phyloP scores from a whole-genome alignment of 1,140 invertebrate species.

The Lordiphosa clarofinis region DNA sequence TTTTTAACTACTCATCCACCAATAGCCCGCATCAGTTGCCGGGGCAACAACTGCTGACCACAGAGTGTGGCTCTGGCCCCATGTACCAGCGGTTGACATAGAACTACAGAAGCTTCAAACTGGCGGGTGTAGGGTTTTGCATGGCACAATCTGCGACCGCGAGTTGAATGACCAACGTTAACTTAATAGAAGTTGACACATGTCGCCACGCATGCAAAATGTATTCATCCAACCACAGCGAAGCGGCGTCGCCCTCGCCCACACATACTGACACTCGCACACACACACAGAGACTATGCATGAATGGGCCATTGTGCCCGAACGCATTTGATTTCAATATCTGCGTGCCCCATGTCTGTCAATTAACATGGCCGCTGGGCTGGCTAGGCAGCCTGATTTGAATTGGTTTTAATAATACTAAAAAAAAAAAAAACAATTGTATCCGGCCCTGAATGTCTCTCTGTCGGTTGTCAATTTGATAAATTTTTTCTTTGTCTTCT shows the following conservation, averaged over 20 bases:
- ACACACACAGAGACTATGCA: slow-evolving; percentile 1
- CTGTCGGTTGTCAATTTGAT: slow-evolving; percentile 63
- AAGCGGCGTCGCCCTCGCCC: slow-evolving; percentile 22
- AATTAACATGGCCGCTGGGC: slow-evolving; percentile 49
- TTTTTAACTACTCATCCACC: background rate
- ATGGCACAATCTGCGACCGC: slow-evolving; percentile 25
- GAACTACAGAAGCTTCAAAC: background rate
- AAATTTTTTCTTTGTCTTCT: slow-evolving; percentile 20
- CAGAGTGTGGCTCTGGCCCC: slow-evolving; percentile 9
- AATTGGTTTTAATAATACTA: slow-evolving; percentile 39
- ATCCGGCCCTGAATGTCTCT: slow-evolving; percentile 56
- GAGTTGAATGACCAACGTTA: slow-evolving; percentile 71
- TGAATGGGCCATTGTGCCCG: slow-evolving; percentile 26
- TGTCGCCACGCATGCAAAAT: slow-evolving; percentile 75
- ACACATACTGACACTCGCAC: slow-evolving; percentile 7
- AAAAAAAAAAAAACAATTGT: slow-evolving; percentile 29
- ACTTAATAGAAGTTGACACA: slow-evolving; percentile 77
- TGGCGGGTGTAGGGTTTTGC: background rate
- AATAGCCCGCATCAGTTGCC: slow-evolving; percentile 21
- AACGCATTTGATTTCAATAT: slow-evolving; percentile 61
- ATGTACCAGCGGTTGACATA: background rate
- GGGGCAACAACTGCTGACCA: slow-evolving; percentile 32
- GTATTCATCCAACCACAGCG: slow-evolving; percentile 65
- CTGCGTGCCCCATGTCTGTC: slow-evolving; percentile 33
- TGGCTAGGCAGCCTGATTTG: slow-evolving; percentile 28